Conservation (phyloP, 2,797 vertebrate species). For the Scyliorhinus canicula region DNA sequence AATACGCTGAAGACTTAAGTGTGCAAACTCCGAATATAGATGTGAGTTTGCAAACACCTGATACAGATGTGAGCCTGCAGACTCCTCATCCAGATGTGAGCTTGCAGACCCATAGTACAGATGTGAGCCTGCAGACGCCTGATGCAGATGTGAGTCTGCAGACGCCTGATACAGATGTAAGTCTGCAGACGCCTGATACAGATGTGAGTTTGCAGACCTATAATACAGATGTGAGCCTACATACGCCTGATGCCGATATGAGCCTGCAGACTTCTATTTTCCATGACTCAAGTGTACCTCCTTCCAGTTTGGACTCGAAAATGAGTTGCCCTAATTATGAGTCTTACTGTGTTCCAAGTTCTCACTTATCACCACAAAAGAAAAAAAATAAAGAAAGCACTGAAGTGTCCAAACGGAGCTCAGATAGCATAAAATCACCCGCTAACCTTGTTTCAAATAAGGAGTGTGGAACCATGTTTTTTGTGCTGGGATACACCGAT, state of each 20-base stretch:
- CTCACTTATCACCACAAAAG: conserved; percentile 43
- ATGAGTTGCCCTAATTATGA: conserved; percentile 45
- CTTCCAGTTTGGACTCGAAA: conserved; percentile 47
- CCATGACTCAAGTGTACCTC: conserved; percentile 45
- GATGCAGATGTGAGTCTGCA: conserved; percentile 42
- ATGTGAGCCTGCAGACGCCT: conserved; percentile 47
- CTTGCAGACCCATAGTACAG: conserved; percentile 39
- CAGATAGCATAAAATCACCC: conserved; percentile 60
- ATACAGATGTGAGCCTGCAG: conserved; percentile 42
- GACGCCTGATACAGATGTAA: conserved; percentile 43
- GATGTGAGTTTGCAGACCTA: conserved; percentile 42
- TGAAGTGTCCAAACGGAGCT: conserved; percentile 65
- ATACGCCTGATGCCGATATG: conserved; percentile 42
- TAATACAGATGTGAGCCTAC: conserved; percentile 41
- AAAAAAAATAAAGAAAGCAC: conserved; percentile 51
- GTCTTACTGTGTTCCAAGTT: conserved; percentile 41
- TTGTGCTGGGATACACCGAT: conserved; percentile 69
- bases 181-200: conserved; percentile 43
- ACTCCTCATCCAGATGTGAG: conserved; percentile 42
- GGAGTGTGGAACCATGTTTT: conserved; percentile 57
- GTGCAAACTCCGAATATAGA: conserved; percentile 43
- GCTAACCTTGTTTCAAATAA: conserved; percentile 63
- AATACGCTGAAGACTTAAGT: conserved; percentile 49
- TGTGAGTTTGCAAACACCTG: conserved; percentile 41
- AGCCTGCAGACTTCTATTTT: conserved; percentile 41